These are phyloP conservation scores for Empis stercorea DNA, from an alignment of 2,888 invertebrate genomes.

Conservation along the genomic window DNA sequence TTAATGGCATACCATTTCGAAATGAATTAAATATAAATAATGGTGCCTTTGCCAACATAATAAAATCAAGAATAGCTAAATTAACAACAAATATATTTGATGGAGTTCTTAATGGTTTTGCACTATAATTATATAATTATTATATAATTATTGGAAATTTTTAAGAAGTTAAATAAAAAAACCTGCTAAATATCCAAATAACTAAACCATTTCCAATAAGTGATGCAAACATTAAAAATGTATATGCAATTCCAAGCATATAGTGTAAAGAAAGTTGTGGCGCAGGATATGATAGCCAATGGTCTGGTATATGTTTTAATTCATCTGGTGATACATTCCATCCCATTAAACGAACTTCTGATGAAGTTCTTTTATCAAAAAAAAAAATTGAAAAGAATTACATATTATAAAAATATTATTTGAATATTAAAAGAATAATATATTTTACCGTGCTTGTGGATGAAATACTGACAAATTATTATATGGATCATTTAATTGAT, in stretches of 20 bases:
- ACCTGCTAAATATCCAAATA: conserved; percentile 44
- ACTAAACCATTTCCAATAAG: conserved; percentile 71
- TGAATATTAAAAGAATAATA: background rate
- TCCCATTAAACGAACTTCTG: conserved; percentile 43
- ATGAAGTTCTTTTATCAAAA: conserved; percentile 13
- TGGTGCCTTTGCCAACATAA: conserved; percentile 72
- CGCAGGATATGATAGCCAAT: conserved; percentile 66
- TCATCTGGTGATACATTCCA: conserved; percentile 67
- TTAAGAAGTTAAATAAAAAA: too few relatives aligned
- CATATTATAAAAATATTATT: background rate
- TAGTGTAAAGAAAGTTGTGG: conserved; percentile 70
- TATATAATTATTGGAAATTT: background rate
- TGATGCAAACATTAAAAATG: conserved; percentile 58
- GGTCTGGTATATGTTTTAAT: conserved; percentile 59
- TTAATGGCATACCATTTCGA: conserved; percentile 55
- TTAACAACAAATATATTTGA: conserved; percentile 71
- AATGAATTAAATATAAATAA: conserved; percentile 70
- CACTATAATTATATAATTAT: conserved; percentile 8
- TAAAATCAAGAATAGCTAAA: conserved; percentile 62
- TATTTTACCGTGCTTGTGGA: background rate
- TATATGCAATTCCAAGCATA: conserved; percentile 60
- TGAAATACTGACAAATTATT: background rate
- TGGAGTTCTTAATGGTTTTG: conserved; percentile 33
- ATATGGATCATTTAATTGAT: background rate
- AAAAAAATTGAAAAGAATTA: background rate